A percentile compares a stretch with the other conserved stretches of the same genome.
Conservation (phyloP, 2,888 invertebrate species). For the Amphipoea lucens region DNA sequence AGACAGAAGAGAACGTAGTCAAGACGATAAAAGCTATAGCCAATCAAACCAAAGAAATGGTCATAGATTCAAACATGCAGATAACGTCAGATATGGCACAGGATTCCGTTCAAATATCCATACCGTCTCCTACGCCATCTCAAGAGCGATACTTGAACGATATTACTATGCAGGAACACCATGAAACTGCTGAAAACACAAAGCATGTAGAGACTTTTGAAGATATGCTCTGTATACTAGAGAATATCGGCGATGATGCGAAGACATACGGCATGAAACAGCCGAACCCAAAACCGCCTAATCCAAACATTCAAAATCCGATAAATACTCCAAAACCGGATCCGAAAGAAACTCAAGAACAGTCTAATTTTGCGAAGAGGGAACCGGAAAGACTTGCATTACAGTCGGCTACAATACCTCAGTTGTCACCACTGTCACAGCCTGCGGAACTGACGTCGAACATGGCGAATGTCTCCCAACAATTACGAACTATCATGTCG, state of each 20-base stretch:
- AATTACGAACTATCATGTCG: constrained; percentile 92
- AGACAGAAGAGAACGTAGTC: constrained; percentile 83
- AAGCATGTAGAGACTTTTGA: constrained; percentile 92
- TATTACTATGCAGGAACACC: constrained; percentile 91
- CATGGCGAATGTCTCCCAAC: constrained; percentile 93
- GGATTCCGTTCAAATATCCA: constrained; percentile 92
- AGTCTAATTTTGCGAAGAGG: constrained; percentile 77
- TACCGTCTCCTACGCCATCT: constrained; percentile 92
- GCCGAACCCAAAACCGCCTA: constrained; percentile 67
- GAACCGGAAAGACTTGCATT: constrained; percentile 82
- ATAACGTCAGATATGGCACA: constrained; percentile 90
- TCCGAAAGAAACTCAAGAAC: constrained; percentile 77
- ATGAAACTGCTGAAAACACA: constrained; percentile 87
- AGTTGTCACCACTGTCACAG: constrained; percentile 93
- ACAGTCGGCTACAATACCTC: constrained; percentile 91
- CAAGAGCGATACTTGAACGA: constrained; percentile 92
- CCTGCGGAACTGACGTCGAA: constrained; percentile 93
- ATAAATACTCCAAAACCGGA: constrained; percentile 73
- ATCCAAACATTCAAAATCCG: constrained; percentile 68
- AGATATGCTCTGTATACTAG: constrained; percentile 93
- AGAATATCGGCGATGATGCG: constrained; percentile 90
- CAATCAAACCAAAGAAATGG: constrained; percentile 90
- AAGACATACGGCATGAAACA: constrained; percentile 82
- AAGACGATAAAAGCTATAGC: constrained; percentile 90
- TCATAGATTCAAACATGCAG: constrained; percentile 90